A percentile compares a stretch with the other conserved stretches of the same genome.
Evolutionary conservation across 2,888 invertebrate species (phyloP).

Genomic region (Biston betularia): DNA sequence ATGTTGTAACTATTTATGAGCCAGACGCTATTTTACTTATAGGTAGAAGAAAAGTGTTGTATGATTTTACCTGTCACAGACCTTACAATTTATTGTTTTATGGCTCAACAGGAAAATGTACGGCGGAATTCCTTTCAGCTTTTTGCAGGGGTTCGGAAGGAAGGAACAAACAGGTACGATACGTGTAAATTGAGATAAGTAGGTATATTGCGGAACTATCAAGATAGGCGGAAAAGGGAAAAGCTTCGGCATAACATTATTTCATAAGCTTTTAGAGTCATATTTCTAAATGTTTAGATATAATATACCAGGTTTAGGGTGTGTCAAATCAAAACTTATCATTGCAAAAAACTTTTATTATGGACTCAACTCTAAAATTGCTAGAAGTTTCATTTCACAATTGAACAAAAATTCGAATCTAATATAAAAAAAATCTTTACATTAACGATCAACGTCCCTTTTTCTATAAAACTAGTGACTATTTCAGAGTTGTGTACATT

Average conservation of each 20-base stretch:
- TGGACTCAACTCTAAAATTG: no score
- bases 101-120: background rate
- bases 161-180: constrained; percentile 2
- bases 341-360: no score
- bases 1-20: background rate
- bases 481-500: no score
- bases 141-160: constrained; percentile 1
- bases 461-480: no score
- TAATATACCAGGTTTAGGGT: background rate
- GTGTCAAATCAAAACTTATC: no score
- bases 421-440: no score
- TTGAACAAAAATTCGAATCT: no score
- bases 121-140: constrained; percentile 3
- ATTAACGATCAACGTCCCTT: no score
- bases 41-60: background rate
- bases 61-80: background rate
- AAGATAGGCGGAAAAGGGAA: background rate
- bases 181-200: background rate
- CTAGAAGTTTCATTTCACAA: no score
- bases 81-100: constrained; percentile 5
- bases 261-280: no score
- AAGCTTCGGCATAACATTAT: no score
- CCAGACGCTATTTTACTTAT: background rate
- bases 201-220: background rate
- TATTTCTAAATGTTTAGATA: no score